Base-by-base conservation (phyloP, 2,888 invertebrate genomes). In the Apoderus coryli region DNA sequence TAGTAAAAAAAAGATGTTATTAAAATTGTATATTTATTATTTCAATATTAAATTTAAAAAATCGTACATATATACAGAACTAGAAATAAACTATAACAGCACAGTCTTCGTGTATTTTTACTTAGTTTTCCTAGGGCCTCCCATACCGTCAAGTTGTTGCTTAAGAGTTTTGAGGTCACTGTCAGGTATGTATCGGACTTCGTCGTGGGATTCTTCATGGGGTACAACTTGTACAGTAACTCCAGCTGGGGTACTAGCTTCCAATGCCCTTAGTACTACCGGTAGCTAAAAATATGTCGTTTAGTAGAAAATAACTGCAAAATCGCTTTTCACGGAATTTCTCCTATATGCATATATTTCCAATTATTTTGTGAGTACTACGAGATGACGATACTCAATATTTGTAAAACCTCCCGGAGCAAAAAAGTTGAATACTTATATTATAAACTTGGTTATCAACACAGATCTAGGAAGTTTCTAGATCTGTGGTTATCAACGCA, bases 161-260 rank as follows among this genome's bases (percentile, higher is more conserved):
- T 84, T 77, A 3, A 90, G 64, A 2, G 76, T 72, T 3, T 76
- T 46, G 3, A 92, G 62, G 50, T 84, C 76, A 44, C 72, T 73
- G 57, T 92, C 89, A 2, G 92, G 92, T 30, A 93, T 72, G 57
- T 80, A 89, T 34, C 81, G 65, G 22, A 71, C 59, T 47, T 80
- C 75, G 32, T 81, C 78, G 41, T 76, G 69, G 19, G 71, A 71
- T 1, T 66, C 59, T 25, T 67, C 60, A 46, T 78, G 81, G 37
- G 72, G 67, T 31, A 75, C 68, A 4, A 89, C 65, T 30, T 63
- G 60, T 9, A 90, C 50, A 1, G 69, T 61, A 9, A 90, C 78
- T 3, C 90, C 89, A 48, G 76, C 74, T 0, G 92, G 90, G 26
- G 80, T 53, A 10, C 73, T 62, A 0, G 75, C 69, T 47, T 81